Conservation (phyloP, 2,797 vertebrate genomes). For the Anguilla pacifica region DNA sequence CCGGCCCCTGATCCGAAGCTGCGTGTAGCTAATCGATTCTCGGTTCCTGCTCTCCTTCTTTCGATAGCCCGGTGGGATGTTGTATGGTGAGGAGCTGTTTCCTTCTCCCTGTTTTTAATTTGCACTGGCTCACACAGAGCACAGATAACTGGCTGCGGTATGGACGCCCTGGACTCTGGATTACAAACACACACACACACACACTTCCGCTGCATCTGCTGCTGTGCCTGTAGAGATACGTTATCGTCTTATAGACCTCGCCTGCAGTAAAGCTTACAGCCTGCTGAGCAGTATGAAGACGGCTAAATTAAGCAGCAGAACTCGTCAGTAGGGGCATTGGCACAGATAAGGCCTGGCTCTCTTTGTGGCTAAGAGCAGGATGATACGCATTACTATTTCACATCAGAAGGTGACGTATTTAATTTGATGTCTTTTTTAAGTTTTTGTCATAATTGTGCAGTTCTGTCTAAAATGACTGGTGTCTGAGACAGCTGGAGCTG, state of each 20-base stretch:
- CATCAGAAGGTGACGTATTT: background rate
- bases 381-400: background rate
- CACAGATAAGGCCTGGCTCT: background rate
- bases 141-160: background rate
- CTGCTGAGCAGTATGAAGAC: background rate
- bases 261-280: conserved; percentile 13
- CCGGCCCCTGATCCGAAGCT: background rate
- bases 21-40: background rate
- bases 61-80: no score
- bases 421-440: background rate
- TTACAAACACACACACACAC: background rate
- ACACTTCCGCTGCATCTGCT: conserved; percentile 16
- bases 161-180: background rate
- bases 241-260: background rate
- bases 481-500: background rate
- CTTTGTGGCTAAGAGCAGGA: background rate
- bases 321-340: background rate
- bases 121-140: background rate
- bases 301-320: conserved; percentile 11
- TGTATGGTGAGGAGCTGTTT: background rate
- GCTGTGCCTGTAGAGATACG: background rate
- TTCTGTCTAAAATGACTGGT: background rate
- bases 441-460: background rate
- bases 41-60: no score
- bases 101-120: background rate